Conservation (phyloP, 2,888 invertebrate species). For the Hypena proboscidalis region DNA sequence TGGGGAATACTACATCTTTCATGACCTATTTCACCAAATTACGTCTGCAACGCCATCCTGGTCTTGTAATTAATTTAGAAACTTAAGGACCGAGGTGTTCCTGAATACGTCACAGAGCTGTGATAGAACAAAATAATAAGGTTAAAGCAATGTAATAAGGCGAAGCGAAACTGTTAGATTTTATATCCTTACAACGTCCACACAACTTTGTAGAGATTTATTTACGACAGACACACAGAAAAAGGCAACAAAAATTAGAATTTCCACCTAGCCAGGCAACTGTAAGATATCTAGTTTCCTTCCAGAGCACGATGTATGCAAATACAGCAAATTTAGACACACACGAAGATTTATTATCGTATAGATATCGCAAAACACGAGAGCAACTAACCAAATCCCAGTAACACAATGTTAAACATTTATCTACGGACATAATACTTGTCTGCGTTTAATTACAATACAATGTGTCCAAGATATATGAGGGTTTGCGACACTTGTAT, state of each 20-base stretch:
- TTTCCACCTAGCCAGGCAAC: constrained; percentile 2
- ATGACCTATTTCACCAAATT: too few relatives aligned
- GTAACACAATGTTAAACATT: constrained; percentile 40
- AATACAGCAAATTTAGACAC: constrained; percentile 14
- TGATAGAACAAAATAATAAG: too few relatives aligned
- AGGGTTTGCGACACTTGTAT: constrained; percentile 60
- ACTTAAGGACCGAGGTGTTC: too few relatives aligned
- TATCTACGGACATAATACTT: constrained; percentile 36
- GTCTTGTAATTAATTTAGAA: too few relatives aligned
- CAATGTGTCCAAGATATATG: constrained; percentile 68
- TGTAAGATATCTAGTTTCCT: constrained; percentile 4
- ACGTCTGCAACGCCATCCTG: too few relatives aligned
- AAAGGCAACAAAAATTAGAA: constrained; percentile 10
- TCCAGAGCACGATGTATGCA: constrained; percentile 8
- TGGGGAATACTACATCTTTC: too few relatives aligned
- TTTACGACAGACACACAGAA: constrained; percentile 7
- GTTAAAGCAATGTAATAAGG: too few relatives aligned
- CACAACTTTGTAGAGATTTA: constrained; percentile 8
- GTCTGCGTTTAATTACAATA: constrained; percentile 60
- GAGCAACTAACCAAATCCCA: constrained; percentile 29
- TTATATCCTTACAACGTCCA: constrained; percentile 3
- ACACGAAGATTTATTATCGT: constrained; percentile 34
- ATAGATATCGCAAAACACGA: constrained; percentile 30
- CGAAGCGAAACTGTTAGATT: background rate
- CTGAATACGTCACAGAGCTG: too few relatives aligned